Base-by-base conservation (phyloP, 1,140 invertebrate genomes). In the Scylla paramamosain region DNA sequence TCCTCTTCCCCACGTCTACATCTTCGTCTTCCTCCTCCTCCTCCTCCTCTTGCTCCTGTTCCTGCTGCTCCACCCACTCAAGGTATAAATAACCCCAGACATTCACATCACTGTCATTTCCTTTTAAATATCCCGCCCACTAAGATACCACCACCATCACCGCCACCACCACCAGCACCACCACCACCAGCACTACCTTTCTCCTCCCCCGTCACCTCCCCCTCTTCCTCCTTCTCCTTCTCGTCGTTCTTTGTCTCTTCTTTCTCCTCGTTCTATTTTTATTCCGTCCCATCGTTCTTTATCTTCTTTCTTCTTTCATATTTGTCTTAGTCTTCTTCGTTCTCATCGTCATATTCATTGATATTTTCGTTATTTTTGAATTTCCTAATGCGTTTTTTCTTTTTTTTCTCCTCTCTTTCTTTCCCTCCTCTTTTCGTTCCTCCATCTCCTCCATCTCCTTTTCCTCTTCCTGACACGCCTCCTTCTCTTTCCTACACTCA, bases 71-170 rank as follows among this genome's bases (percentile, higher is more conserved):
- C 31, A 3, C 86, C 86, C n/a, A 16, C 86, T 46, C 45, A 16
- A 88, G 45, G 86, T 88, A 39, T 88, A 77, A 77, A 77, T 77
- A 77, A 77, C 67, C n/a, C 20, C 20, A 12, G 67, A 77, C 67
- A 77, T 77, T 77, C n/a, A 77, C 67, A 77, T 77, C 67, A 77
- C n/a, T n/a, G n/a, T n/a, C 67, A n/a, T n/a, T 77, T n/a, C n/a
- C 67, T n/a, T 77, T 77, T 77, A n/a, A 77, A 77, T 77, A 77
- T 77, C 67, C n/a, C 67, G 67, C 8, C 67, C 67, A 77, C 67
- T 20, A 77, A 77, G 67, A 77, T n/a, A 77, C 6, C 25, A n/a
- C 67, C 20, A n/a, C 67, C 25, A 7, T 20, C 67, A 20, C 67
- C 67, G 1, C 67, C 67, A 2, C 67, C 67, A 20, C 67, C 25